Conservation (phyloP, 2,797 vertebrate genomes). For the Atherinosoma microstoma region DNA sequence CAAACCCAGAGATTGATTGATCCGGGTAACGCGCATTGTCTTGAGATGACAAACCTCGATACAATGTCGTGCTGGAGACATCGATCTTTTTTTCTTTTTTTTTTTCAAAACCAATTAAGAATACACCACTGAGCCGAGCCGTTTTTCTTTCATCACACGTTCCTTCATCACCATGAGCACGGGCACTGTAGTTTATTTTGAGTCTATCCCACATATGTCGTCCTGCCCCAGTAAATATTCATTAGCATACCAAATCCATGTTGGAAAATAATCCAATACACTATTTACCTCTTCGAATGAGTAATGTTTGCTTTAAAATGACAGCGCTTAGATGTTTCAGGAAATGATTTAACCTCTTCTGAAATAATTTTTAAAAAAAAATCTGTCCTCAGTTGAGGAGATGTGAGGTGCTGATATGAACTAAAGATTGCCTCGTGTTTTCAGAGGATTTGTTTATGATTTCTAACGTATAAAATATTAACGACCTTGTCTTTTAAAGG, state of each 20-base stretch:
- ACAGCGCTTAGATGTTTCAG: conserved; percentile 4
- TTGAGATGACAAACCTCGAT: conserved; percentile 10
- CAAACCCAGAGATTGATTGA: conserved; percentile 1
- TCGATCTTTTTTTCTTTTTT: neutral
- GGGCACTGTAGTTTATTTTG: conserved; percentile 34
- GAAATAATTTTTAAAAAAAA: neutral
- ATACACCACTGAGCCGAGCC: conserved; percentile 6
- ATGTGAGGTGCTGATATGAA: neutral
- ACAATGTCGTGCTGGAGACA: conserved; percentile 3
- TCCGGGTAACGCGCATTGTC: neutral
- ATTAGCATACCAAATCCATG: neutral
- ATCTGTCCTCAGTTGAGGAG: neutral
- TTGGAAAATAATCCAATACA: conserved; percentile 25
- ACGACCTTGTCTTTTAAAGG: conserved; percentile 13
- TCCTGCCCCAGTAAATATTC: conserved; percentile 32
- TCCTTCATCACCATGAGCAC: conserved; percentile 23
- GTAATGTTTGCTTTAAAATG: conserved; percentile 19
- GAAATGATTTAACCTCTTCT: neutral
- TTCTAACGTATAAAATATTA: conserved; percentile 16
- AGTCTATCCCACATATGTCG: conserved; percentile 11
- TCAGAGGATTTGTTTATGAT: conserved; percentile 14
- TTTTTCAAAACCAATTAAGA: conserved; percentile 24
- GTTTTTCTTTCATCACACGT: conserved; percentile 19
- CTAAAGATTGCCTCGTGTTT: neutral
- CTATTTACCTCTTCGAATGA: conserved; percentile 14